Percentiles rank a stretch among this genome's conserved stretches.
Conservation (phyloP, 2,888 invertebrate species). For the Phasia obesa region DNA sequence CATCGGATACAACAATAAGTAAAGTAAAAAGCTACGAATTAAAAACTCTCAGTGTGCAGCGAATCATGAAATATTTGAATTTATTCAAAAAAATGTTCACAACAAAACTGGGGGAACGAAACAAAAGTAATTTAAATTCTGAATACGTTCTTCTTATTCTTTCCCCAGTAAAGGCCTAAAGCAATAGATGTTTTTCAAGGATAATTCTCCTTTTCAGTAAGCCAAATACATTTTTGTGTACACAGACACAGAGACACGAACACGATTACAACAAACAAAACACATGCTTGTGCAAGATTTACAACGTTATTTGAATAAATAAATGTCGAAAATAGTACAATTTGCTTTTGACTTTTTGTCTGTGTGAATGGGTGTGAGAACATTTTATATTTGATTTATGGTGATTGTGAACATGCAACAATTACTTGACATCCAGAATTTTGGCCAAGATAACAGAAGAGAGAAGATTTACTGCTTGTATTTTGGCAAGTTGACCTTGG, state of each 20-base stretch:
- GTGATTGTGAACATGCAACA: constrained; percentile 1
- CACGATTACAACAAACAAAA: neutral
- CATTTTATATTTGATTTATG: neutral
- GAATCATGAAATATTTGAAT: constrained; percentile 3
- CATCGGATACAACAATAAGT: neutral
- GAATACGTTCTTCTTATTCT: constrained; percentile 13
- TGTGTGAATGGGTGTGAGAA: neutral
- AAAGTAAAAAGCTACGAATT: neutral
- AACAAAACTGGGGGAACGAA: neutral
- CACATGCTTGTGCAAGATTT: neutral
- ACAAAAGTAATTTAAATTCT: constrained; percentile 34
- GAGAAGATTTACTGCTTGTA: neutral
- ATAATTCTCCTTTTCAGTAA: constrained; percentile 18
- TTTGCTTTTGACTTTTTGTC: neutral
- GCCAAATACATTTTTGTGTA: constrained; percentile 3
- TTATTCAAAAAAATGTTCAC: constrained; percentile 4
- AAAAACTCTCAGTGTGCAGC: constrained; percentile 18
- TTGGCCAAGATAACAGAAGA: neutral
- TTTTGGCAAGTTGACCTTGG: neutral
- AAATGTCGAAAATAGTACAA: constrained; percentile 18
- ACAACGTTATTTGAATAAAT: constrained; percentile 34
- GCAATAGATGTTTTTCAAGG: constrained; percentile 39
- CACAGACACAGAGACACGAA: neutral
- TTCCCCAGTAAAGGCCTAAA: constrained; percentile 13
- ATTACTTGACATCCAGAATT: neutral